Evolutionary conservation across 1,140 invertebrate genomes (phyloP).

Genomic region (Zaprionus capensis): DNA sequence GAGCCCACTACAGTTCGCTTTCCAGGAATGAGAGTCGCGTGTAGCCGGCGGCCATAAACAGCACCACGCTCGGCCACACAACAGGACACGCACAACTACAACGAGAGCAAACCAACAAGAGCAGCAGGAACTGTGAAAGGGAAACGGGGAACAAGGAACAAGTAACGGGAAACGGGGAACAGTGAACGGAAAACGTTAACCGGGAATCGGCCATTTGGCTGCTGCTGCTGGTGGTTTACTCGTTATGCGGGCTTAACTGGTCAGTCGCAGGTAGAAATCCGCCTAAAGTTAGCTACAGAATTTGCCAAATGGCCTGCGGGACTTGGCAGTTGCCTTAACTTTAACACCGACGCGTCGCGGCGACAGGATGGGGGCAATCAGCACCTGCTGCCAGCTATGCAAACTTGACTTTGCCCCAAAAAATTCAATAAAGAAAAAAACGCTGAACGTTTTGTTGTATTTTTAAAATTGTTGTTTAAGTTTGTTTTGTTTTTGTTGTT

Average conservation of each 20-base stretch:
- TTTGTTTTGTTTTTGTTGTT: slow-evolving; percentile 43
- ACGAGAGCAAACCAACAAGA: slow-evolving; percentile 2
- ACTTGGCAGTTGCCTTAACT: slow-evolving; percentile 50
- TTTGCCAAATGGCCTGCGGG: slow-evolving; percentile 5
- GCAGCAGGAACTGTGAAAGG: not conserved
- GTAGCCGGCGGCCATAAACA: slow-evolving; percentile 56
- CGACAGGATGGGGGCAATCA: slow-evolving; percentile 59
- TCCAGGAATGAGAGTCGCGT: slow-evolving; percentile 13
- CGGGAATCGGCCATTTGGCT: slow-evolving; percentile 28
- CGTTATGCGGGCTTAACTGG: slow-evolving; percentile 60
- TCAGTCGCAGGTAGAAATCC: slow-evolving; percentile 12
- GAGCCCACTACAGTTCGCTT: not conserved
- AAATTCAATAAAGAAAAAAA: slow-evolving; percentile 30
- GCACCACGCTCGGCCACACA: slow-evolving; percentile 42
- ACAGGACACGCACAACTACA: slow-evolving; percentile 14
- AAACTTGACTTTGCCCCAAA: slow-evolving; percentile 29
- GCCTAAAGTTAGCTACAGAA: slow-evolving; percentile 6
- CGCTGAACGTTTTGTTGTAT: slow-evolving; percentile 2
- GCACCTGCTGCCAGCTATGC: slow-evolving; percentile 52
- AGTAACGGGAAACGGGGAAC: not conserved
- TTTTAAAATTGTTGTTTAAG: slow-evolving; percentile 71
- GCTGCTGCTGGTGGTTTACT: slow-evolving; percentile 50
- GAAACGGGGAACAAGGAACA: not conserved
- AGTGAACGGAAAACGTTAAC: slow-evolving; percentile 6
- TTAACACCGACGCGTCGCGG: slow-evolving; percentile 48